Base-by-base conservation (phyloP, 2,888 invertebrate species). In the Crioceris asparagi region DNA sequence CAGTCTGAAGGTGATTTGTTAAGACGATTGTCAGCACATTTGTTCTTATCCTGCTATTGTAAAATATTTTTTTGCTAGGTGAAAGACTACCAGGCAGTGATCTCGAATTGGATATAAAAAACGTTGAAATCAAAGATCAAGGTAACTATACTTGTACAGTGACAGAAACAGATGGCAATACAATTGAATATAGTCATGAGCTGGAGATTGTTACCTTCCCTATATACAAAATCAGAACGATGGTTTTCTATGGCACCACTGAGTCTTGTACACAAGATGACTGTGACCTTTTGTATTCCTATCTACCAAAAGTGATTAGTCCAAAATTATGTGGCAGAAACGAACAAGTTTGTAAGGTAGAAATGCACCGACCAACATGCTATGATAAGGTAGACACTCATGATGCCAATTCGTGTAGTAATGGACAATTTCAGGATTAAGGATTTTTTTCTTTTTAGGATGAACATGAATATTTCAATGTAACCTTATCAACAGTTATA, bases 141-240 rank as follows among this genome's bases (percentile, higher is more conserved):
- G 62, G 63, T 4, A 64, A 63, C 42, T 65, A 65, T 41, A 61
- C 61, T 3, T 65, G 65, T 40, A 51, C 50, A 0, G 48, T 53
- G 35, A 50, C 37, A 6, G 40, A 46, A 10, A 43, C 43, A 16
- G 32, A 46, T 5, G 46, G 41, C 7, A 43, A 47, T 23, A 43
- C 39, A 15, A 45, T 52, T 31, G 46, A 40, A 10, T 54, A 49
- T 35, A 43, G 46, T n/a, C 64, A 64, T 43, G 55, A 59, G 36
- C 18, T 65, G 16, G 54, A 57, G 18, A 49, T 65, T 2, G 53
- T 65, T 4, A 49, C 54, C 0, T 46, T 61, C 17, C 64, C 64
- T 1, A 51, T 52, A 6, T 63, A 61, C 40, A 56, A 56, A 32
- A 46, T 64, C 3, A 49, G 46, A 25, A 47, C 56, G 10, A 51